phyloP scores from a whole-genome alignment of 2,797 vertebrate species.

The Lindbergichthys nudifrons region DNA sequence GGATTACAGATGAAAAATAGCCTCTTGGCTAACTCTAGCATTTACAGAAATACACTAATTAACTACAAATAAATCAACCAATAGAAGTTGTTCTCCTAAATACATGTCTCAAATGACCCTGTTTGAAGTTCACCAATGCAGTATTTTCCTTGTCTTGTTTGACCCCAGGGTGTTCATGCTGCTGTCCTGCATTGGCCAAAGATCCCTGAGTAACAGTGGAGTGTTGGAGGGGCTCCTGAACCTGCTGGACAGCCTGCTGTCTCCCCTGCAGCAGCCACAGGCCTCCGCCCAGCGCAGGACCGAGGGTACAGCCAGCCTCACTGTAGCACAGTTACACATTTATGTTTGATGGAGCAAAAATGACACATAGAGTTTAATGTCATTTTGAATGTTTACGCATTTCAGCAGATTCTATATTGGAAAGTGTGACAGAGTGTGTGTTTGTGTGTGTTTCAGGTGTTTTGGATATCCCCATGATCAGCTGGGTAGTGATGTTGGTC shows the following conservation, averaged over 20 bases:
- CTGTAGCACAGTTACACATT: neutral
- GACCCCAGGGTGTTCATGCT: slow-evolving; percentile 95
- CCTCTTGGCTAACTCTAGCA: too few relatives aligned
- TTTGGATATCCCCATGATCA: slow-evolving; percentile 98
- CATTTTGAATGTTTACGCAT: neutral
- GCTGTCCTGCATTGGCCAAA: slow-evolving; percentile 98
- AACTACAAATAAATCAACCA: too few relatives aligned
- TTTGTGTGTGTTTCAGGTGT: slow-evolving; percentile 85
- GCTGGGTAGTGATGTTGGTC: slow-evolving; percentile 99
- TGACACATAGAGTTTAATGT: neutral
- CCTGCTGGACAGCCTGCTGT: slow-evolving; percentile 94
- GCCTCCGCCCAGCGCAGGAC: slow-evolving; percentile 86
- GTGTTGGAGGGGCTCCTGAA: slow-evolving; percentile 97
- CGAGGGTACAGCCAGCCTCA: slow-evolving; percentile 85
- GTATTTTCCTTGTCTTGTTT: neutral
- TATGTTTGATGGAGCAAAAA: neutral
- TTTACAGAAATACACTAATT: too few relatives aligned
- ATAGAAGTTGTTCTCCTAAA: too few relatives aligned
- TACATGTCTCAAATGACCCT: too few relatives aligned
- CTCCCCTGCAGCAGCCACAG: slow-evolving; percentile 92
- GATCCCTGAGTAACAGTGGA: slow-evolving; percentile 97
- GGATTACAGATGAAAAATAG: too few relatives aligned
- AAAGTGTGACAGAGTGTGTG: neutral
- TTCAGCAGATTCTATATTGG: neutral
- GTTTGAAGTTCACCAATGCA: neutral